Percentiles rank a stretch among this genome's conserved stretches.
These are phyloP conservation scores for Brachionus calyciflorus DNA, from an alignment of 1,140 invertebrate genomes.

Conservation along the genomic window DNA sequence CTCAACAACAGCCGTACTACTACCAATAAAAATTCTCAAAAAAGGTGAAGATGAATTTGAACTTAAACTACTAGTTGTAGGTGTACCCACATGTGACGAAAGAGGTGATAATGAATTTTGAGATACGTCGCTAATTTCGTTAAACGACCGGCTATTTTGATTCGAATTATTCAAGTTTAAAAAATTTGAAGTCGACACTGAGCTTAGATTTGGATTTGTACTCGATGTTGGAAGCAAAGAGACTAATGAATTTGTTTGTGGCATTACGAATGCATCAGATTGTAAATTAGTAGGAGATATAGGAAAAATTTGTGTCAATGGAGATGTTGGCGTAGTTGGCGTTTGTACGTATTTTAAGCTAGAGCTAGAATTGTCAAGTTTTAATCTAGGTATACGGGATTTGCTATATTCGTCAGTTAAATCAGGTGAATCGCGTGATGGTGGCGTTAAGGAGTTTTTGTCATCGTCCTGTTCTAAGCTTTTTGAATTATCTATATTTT, in stretches of 20 bases:
- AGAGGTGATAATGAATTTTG: neutral
- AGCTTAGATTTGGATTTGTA: neutral
- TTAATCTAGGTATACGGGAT: neutral
- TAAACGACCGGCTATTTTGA: conserved; percentile 40
- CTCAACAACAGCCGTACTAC: conserved; percentile 41
- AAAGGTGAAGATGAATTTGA: neutral
- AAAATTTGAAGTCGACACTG: neutral
- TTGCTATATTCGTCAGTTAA: neutral
- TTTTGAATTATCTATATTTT: neutral
- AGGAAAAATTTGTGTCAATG: neutral
- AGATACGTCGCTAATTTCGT: neutral
- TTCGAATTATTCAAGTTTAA: neutral
- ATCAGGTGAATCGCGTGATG: conserved; percentile 1
- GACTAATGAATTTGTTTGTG: neutral
- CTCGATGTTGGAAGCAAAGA: neutral
- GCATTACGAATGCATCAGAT: neutral
- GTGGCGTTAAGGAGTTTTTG: neutral
- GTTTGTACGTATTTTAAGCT: neutral
- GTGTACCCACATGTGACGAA: neutral
- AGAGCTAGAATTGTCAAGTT: neutral
- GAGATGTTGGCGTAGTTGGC: neutral
- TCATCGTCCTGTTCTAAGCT: neutral
- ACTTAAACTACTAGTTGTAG: neutral
- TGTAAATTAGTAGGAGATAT: neutral
- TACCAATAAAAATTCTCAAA: conserved; percentile 44